Base-by-base conservation (phyloP, 2,113 vertebrate genomes). In the Podiceps cristatus region DNA sequence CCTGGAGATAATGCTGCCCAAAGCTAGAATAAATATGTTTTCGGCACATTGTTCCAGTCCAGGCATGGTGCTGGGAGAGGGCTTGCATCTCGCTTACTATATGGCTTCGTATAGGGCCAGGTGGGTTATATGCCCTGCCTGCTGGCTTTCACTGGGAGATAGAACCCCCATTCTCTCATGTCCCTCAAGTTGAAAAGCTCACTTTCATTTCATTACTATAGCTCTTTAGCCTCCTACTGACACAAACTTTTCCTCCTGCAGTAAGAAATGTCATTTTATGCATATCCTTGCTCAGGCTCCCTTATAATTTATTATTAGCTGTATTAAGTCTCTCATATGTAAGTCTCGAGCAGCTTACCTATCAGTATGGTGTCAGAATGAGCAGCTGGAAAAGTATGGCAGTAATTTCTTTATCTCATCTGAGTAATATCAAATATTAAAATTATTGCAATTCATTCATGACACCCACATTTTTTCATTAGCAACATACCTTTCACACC, bases 271-370 rank as follows among this genome's bases (percentile, higher is more conserved):
- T 72, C 3, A 55, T 94, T 92, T 89, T 93, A 68, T 44, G 84
- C 44, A 31, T 89, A 91, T 56, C 42, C 29, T 77, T 55, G 76
- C 74, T 94, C 75, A 86, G 75, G 60, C 35, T 93, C 93, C 60
- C 72, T 94, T 91, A 58, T 49, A 71, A 86, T 93, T 95, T 91
- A 59, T 92, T 91, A 74, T 89, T 77, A 87, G 44, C 44, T 67
- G 16, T 44, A 68, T 78, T 91, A 94, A 91, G 40, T 64, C 44
- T 89, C 60, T 94, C 44, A n/a, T 56, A 87, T 0, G 0, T 87
- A 71, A 75, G 60, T 94, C n/a, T 59, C 2, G 8, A 95, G 52
- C 60, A 78, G 20, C 64, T 94, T 91, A 63, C 60, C 84, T 93
- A 44, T 78, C 91, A 91, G 40, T 71, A 35, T 63, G 53, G 72